phyloP scores from a whole-genome alignment of 1,140 invertebrate genomes.

The Grapholita molesta region DNA sequence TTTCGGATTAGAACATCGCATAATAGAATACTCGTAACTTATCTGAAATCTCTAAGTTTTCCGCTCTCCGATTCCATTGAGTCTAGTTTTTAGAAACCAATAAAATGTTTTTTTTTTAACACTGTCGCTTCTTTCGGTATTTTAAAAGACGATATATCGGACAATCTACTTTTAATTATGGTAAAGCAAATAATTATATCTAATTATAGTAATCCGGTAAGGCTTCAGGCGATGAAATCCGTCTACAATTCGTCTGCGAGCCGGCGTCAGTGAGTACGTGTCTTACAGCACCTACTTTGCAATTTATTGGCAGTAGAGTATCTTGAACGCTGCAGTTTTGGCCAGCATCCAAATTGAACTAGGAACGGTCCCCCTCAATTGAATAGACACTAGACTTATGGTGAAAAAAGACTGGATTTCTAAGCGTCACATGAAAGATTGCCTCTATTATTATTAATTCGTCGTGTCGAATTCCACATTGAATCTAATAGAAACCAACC shows the following conservation, averaged over 20 bases:
- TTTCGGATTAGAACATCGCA: too few relatives aligned
- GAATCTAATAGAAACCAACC: too few relatives aligned
- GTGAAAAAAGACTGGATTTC: neutral
- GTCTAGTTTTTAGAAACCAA: too few relatives aligned
- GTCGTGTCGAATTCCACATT: neutral
- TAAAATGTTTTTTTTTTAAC: too few relatives aligned
- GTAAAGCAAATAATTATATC: neutral
- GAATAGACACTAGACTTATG: constrained; percentile 12
- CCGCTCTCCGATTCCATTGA: too few relatives aligned
- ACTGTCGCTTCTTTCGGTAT: too few relatives aligned
- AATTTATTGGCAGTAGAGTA: constrained; percentile 30
- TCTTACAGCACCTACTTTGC: constrained; percentile 10
- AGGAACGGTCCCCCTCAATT: constrained; percentile 16
- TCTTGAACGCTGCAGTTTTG: constrained; percentile 29
- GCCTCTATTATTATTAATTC: neutral
- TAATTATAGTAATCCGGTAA: neutral
- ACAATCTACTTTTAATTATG: neutral
- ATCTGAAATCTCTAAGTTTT: too few relatives aligned
- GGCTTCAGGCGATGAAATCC: neutral
- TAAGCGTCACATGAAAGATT: neutral
- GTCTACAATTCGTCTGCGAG: neutral
- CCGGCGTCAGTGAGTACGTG: neutral
- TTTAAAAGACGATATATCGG: neutral
- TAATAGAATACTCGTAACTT: too few relatives aligned
- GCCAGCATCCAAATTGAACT: constrained; percentile 34